Evolutionary conservation across 1,140 invertebrate genomes (phyloP).

Genomic region (Nebria ingens): DNA sequence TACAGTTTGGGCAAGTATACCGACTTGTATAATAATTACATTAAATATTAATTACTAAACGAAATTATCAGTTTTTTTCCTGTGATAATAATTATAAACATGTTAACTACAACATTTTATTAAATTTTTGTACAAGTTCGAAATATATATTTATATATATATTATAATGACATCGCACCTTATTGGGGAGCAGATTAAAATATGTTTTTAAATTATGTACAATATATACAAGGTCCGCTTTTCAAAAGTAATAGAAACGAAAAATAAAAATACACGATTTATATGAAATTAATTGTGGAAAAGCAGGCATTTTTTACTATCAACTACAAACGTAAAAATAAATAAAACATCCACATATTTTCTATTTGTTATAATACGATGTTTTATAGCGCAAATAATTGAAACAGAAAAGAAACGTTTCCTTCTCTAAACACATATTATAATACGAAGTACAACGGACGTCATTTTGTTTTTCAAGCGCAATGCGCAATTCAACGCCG

Average conservation of each 20-base stretch:
- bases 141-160: constrained; percentile 5
- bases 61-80: background rate
- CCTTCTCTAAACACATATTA: background rate
- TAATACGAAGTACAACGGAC: too few species aligned
- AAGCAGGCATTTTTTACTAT: too few species aligned
- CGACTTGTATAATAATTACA: background rate
- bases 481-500: too few species aligned
- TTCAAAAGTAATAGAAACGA: background rate
- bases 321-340: constrained; percentile 6
- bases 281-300: background rate
- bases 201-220: background rate
- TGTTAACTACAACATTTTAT: constrained; percentile 1
- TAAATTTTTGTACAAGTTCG: constrained; percentile 1
- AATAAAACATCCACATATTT: constrained; percentile 1
- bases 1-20: constrained; percentile 6
- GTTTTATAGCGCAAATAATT: background rate
- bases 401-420: background rate
- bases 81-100: background rate
- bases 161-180: too few species aligned
- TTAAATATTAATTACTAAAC: constrained; percentile 7
- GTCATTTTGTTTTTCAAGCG: too few species aligned
- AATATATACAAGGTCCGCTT: constrained; percentile 2
- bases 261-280: background rate
- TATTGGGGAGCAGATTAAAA: background rate
- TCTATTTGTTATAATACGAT: background rate